A percentile compares a stretch with the other conserved stretches of the same genome.
phyloP scores from a whole-genome alignment of 2,888 invertebrate species.

The Melanotus villosus region DNA sequence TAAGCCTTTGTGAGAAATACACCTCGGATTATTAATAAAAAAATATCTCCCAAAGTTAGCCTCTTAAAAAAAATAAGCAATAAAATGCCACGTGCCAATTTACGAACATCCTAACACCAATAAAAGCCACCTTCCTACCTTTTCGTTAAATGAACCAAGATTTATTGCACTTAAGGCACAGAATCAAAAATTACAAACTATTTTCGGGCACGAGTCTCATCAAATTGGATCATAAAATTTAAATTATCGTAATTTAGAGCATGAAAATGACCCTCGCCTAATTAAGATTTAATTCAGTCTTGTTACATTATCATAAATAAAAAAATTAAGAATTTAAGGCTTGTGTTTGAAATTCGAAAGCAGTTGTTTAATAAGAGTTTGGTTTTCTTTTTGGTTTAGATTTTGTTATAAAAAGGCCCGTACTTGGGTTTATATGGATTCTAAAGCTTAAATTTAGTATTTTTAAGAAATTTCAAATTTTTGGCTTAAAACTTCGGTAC shows the following conservation, averaged over 20 bases:
- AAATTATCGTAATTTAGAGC: neutral
- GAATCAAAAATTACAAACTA: constrained; percentile 24
- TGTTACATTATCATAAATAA: neutral
- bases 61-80: neutral
- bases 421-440: too few relatives aligned
- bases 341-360: too few relatives aligned
- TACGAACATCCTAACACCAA: neutral
- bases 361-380: too few relatives aligned
- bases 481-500: too few relatives aligned
- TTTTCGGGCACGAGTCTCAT: constrained; percentile 23
- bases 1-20: too few relatives aligned
- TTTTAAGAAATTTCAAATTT: too few relatives aligned
- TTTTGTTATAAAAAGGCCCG: too few relatives aligned
- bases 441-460: too few relatives aligned
- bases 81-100: neutral
- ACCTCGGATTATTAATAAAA: neutral
- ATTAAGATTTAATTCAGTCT: constrained; percentile 12
- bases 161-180: constrained; percentile 6
- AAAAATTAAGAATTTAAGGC: too few relatives aligned
- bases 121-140: constrained; percentile 2
- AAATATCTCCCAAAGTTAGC: neutral
- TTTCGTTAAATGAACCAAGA: neutral
- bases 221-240: constrained; percentile 19
- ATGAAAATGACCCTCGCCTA: constrained; percentile 4
- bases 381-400: too few relatives aligned